Base-by-base conservation (phyloP, 2,888 invertebrate species). In the Drosophila kuntzei region DNA sequence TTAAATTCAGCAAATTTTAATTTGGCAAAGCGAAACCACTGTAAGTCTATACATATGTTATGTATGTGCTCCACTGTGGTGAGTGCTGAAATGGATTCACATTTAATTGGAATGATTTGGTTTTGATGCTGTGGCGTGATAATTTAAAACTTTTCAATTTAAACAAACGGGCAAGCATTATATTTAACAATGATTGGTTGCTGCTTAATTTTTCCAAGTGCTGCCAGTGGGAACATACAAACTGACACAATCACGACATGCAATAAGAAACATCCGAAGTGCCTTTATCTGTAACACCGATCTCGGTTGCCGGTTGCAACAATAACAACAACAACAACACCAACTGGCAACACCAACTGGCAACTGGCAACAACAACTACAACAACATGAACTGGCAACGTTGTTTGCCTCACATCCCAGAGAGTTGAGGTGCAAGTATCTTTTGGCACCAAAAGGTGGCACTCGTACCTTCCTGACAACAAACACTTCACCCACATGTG, bases 101-200 rank as follows among this genome's bases (percentile, higher is more conserved):
- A 92, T 92, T 92, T 92, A 92, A 92, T 92, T 92, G 91, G 91
- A 90, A 90, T 83, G 87, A 90, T 89, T 89, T 64, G 80, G 58
- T 66, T 79, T 64, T 83, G 86, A 88, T 86, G 87, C 87, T 66
- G 74, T 47, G 77, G 76, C 77, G 70, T 67, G 83, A 83, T 83
- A 86, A 84, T 86, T 83, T 83, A 79, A 68, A 86, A 86, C 87
- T 87, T 84, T 83, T 83, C 83, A 83, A 83, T 86, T 86, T 86
- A 67, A 86, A 79, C 83, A 83, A 76, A 83, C 80, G 73, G 64
- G 71, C 68, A 68, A 63, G 83, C 87, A 80, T 79, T 76, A 71
- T 77, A 83, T 70, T 75, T 79, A 82, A 79, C 77, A 84, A 87
- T 89, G 90, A 90, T 90, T 90, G 90, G 90, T 87, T 89, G 89